Conservation (phyloP, 2,797 vertebrate genomes). For the Champsocephalus gunnari region DNA sequence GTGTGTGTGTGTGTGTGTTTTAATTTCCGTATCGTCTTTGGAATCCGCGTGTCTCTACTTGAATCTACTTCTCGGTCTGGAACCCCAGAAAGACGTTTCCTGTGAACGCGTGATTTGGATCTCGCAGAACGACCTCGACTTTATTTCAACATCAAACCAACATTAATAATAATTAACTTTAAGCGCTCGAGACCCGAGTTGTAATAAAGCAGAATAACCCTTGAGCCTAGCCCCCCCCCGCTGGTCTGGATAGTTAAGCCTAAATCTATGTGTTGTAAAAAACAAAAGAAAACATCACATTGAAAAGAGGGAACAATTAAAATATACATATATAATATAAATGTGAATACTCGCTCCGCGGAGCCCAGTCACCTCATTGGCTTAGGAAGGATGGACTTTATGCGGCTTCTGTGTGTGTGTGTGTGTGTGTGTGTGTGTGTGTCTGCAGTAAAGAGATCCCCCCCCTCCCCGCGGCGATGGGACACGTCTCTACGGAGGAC, state of each 20-base stretch:
- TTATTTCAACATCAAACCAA: too few species aligned
- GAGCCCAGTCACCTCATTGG: slow-evolving; percentile 80
- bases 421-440: slow-evolving; percentile 21
- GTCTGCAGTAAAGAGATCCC: slow-evolving; percentile 45
- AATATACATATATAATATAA: slow-evolving; percentile 80
- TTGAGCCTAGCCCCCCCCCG: slow-evolving; percentile 3
- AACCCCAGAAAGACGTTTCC: too few species aligned
- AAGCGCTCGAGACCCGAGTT: not conserved
- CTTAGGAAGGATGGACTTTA: slow-evolving; percentile 74
- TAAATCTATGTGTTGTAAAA: slow-evolving; percentile 68
- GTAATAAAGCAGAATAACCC: slow-evolving; percentile 37
- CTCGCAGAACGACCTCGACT: too few species aligned
- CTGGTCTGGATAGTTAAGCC: slow-evolving; percentile 34
- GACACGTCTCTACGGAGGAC: not conserved
- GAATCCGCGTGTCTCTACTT: too few species aligned
- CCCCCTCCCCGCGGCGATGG: slow-evolving; percentile 61
- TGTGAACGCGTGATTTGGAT: too few species aligned
- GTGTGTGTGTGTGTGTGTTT: too few species aligned
- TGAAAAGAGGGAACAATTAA: slow-evolving; percentile 84
- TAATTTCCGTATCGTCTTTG: too few species aligned
- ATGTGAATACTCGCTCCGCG: slow-evolving; percentile 80
- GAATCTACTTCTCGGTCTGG: too few species aligned
- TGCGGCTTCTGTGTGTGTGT: slow-evolving; percentile 5
- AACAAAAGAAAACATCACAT: slow-evolving; percentile 72
- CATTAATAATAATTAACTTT: too few species aligned